Evolutionary conservation across 2,888 invertebrate genomes (phyloP).

Genomic region (Callinectes sapidus): DNA sequence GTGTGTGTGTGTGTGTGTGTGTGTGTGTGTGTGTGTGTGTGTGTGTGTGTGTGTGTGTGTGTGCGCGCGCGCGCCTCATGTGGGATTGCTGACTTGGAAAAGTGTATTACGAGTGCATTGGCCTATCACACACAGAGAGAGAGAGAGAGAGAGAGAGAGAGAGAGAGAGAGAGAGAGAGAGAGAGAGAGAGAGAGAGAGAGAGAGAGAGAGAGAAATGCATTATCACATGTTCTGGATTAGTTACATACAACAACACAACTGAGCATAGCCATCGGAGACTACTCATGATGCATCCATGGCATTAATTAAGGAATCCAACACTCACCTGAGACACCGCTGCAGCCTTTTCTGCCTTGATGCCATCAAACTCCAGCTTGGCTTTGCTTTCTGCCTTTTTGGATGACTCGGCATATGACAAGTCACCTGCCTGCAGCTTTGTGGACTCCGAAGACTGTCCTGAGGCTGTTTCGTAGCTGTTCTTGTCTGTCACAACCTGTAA

Average conservation of each 20-base stretch:
- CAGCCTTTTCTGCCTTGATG: constrained; percentile 89
- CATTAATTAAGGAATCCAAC: background rate
- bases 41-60: too few species aligned
- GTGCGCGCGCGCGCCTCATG: too few species aligned
- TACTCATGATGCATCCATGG: background rate
- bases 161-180: too few species aligned
- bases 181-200: too few species aligned
- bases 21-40: too few species aligned
- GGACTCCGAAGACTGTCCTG: constrained; percentile 84
- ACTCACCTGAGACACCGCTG: constrained; percentile 83
- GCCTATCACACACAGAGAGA: too few species aligned
- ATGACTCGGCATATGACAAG: constrained; percentile 86
- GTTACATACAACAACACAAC: background rate
- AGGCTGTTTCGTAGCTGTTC: constrained; percentile 84
- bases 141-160: too few species aligned
- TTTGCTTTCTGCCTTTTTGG: constrained; percentile 84
- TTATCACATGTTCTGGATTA: background rate
- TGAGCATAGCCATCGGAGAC: background rate
- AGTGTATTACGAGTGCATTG: too few species aligned
- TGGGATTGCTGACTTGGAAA: too few species aligned
- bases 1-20: too few species aligned
- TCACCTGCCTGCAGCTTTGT: constrained; percentile 88
- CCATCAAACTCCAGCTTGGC: constrained; percentile 90
- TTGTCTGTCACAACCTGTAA: constrained; percentile 82
- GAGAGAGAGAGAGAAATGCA: too few species aligned